Evolutionary conservation across 2,888 invertebrate species (phyloP).

Genomic region (Corythucha ciliata): DNA sequence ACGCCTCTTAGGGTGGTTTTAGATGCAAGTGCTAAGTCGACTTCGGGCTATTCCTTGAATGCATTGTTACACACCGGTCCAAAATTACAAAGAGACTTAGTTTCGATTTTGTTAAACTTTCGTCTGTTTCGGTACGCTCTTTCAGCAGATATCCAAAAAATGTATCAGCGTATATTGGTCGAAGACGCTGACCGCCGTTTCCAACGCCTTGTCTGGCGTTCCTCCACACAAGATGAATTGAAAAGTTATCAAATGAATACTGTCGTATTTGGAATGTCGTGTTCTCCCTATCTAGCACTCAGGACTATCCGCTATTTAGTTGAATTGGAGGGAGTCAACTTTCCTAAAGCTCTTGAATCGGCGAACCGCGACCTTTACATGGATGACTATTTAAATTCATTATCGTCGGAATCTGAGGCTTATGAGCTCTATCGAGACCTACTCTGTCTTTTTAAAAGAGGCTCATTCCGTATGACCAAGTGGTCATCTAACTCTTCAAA

Average conservation of each 20-base stretch:
- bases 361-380: constrained; percentile 4
- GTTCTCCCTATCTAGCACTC: constrained; percentile 7
- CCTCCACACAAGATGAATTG: not conserved
- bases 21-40: constrained; percentile 3
- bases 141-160: not conserved
- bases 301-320: constrained; percentile 2
- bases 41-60: constrained; percentile 1
- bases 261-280: constrained; percentile 1
- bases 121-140: not conserved
- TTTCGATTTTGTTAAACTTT: too few species aligned
- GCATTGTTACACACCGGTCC: too few species aligned
- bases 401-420: constrained; percentile 5
- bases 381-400: constrained; percentile 17
- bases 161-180: not conserved
- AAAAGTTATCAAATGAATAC: not conserved
- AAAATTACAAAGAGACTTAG: too few species aligned
- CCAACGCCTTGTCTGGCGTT: not conserved
- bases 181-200: not conserved
- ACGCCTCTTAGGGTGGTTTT: constrained; percentile 7
- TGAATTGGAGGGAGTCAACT: not conserved
- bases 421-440: constrained; percentile 4
- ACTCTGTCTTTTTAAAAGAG: constrained; percentile 5
- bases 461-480: constrained; percentile 17
- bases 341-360: not conserved
- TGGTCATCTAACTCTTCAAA: constrained; percentile 11